Conservation (phyloP, 2,888 invertebrate species). For the Calameuta pallipes region DNA sequence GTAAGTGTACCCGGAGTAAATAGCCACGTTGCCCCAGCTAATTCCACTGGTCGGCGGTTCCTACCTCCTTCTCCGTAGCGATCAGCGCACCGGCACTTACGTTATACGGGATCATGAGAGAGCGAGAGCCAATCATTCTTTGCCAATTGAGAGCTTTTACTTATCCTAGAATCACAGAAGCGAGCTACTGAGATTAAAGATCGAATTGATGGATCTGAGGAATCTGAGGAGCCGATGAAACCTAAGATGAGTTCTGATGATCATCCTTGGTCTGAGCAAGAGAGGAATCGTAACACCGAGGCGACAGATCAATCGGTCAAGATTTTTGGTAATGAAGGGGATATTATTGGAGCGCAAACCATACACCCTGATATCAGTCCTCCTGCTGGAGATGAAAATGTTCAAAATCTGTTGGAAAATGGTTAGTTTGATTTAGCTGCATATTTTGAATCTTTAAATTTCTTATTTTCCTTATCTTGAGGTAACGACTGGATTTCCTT, state of each 20-base stretch:
- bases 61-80: not conserved
- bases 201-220: conserved; percentile 15
- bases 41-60: not conserved
- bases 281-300: conserved; percentile 24
- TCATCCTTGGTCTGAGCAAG: conserved; percentile 14
- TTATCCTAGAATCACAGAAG: not conserved
- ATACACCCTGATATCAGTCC: conserved; percentile 32
- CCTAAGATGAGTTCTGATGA: conserved; percentile 6
- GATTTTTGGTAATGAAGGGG: not conserved
- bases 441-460: not conserved
- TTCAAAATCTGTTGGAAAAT: not conserved
- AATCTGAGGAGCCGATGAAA: not conserved
- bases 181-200: not conserved
- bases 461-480: not conserved
- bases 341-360: conserved; percentile 25
- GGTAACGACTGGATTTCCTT: not conserved
- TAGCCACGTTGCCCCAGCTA: conserved; percentile 21
- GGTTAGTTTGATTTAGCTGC: not conserved
- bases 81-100: conserved; percentile 1
- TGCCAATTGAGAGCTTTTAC: not conserved
- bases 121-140: not conserved
- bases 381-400: conserved; percentile 1
- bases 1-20: conserved; percentile 34
- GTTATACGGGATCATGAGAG: conserved; percentile 5
- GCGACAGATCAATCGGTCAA: conserved; percentile 15